phyloP scores from a whole-genome alignment of 1,140 invertebrate species.

The Formica exsecta region DNA sequence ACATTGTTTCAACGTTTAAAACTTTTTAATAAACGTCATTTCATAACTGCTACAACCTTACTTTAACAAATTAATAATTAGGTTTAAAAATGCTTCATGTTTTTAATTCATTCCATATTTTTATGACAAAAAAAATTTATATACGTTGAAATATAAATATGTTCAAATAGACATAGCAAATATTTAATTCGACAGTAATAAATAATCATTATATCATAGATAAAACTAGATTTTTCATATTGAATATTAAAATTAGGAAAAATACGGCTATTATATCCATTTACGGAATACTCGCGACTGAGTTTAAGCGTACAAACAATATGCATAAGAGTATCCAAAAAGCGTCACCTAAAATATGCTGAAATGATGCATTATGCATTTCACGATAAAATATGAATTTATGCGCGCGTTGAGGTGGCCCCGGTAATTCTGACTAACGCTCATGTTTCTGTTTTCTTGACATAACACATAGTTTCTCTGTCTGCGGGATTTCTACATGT shows the following conservation, averaged over 20 bases:
- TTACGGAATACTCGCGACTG: conserved; percentile 36
- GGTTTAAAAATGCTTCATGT: not conserved
- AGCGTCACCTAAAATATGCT: conserved; percentile 71
- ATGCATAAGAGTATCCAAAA: conserved; percentile 69
- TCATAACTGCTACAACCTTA: not conserved
- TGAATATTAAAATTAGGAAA: conserved; percentile 1
- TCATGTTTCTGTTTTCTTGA: conserved; percentile 64
- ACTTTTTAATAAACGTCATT: not conserved
- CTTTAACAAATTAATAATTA: not conserved
- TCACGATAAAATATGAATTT: conserved; percentile 75
- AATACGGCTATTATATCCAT: conserved; percentile 21
- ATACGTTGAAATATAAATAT: not conserved
- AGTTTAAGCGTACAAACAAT: conserved; percentile 62
- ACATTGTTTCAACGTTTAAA: conserved; percentile 1
- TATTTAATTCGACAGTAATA: not conserved
- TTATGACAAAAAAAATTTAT: not conserved
- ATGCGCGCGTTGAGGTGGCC: conserved; percentile 70
- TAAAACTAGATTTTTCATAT: not conserved
- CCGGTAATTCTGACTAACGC: conserved; percentile 24
- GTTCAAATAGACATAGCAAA: not conserved
- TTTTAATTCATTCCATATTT: not conserved
- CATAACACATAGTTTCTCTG: conserved; percentile 37
- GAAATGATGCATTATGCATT: conserved; percentile 74
- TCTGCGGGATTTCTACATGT: conserved; percentile 11
- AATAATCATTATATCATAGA: not conserved